phyloP scores from a whole-genome alignment of 1,140 invertebrate genomes.

The Drosophila subobscura region DNA sequence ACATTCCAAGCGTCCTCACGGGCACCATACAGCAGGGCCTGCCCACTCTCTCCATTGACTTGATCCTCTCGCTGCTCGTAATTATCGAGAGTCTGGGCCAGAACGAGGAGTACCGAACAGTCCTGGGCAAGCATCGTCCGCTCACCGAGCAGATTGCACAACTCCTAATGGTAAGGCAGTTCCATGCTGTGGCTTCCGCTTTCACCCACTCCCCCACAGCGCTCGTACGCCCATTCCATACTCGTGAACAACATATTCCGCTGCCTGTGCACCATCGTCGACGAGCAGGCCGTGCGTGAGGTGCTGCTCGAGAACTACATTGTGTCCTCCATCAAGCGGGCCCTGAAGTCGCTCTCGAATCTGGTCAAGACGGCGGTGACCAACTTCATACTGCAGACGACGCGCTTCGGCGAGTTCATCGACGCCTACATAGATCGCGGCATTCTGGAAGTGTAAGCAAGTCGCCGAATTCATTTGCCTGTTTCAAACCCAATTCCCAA shows the following conservation, averaged over 20 bases:
- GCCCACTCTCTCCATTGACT: slow-evolving; percentile 61
- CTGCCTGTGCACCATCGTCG: slow-evolving; percentile 71
- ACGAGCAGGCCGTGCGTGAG: slow-evolving; percentile 55
- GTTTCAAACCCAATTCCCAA: background rate
- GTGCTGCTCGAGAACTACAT: slow-evolving; percentile 56
- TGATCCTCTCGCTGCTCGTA: slow-evolving; percentile 59
- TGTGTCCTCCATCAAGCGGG: slow-evolving; percentile 70
- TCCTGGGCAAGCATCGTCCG: slow-evolving; percentile 27
- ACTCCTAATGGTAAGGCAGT: slow-evolving; percentile 58
- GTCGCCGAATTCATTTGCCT: fast-evolving
- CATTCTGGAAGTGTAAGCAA: slow-evolving; percentile 71
- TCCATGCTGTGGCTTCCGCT: background rate
- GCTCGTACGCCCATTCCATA: slow-evolving; percentile 70
- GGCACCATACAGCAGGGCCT: slow-evolving; percentile 48
- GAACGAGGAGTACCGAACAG: slow-evolving; percentile 62
- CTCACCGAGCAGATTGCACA: slow-evolving; percentile 64
- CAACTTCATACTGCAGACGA: slow-evolving; percentile 78
- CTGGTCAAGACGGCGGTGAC: slow-evolving; percentile 73
- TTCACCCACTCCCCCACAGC: slow-evolving; percentile 19
- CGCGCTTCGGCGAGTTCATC: slow-evolving; percentile 68
- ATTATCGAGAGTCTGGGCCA: slow-evolving; percentile 66
- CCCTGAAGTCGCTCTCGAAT: slow-evolving; percentile 72
- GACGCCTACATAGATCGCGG: slow-evolving; percentile 73
- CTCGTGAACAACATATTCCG: slow-evolving; percentile 76
- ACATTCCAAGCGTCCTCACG: slow-evolving; percentile 40